phyloP scores from a whole-genome alignment of 2,888 invertebrate genomes.

The Caenorhabditis wallacei region DNA sequence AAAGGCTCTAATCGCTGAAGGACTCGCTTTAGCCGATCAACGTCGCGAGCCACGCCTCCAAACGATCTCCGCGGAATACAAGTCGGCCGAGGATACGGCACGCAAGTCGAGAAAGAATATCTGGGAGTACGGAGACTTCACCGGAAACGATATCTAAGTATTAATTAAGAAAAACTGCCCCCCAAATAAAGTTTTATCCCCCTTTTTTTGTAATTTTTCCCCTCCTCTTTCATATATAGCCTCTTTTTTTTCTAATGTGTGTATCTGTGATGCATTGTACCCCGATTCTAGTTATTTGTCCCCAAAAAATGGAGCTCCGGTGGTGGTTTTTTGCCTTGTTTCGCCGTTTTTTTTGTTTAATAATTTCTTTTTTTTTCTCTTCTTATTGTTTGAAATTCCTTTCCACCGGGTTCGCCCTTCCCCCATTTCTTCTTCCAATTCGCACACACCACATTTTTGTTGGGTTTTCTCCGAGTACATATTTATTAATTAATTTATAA shows the following conservation, averaged over 20 bases:
- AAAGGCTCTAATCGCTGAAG: constrained; percentile 91
- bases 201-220: not conserved
- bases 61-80: constrained; percentile 87
- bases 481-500: constrained; percentile 48
- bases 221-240: constrained; percentile 2
- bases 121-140: constrained; percentile 99
- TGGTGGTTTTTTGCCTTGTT: constrained; percentile 30
- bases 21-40: constrained; percentile 90
- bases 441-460: constrained; percentile 30
- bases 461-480: constrained; percentile 56
- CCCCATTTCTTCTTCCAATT: constrained; percentile 1
- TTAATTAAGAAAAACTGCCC: constrained; percentile 6
- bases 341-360: constrained; percentile 13
- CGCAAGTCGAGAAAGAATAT: constrained; percentile 89
- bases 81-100: constrained; percentile 84
- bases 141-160: constrained; percentile 88
- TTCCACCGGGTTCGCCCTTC: constrained; percentile 45
- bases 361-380: not conserved
- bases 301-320: constrained; percentile 7
- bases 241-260: constrained; percentile 29
- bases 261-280: constrained; percentile 58
- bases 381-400: constrained; percentile 11
- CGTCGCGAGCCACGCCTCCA: constrained; percentile 90
- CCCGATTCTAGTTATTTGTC: constrained; percentile 49
- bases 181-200: constrained; percentile 55